Conservation (phyloP, 2,888 invertebrate species). For the Rhamnusium bicolor region DNA sequence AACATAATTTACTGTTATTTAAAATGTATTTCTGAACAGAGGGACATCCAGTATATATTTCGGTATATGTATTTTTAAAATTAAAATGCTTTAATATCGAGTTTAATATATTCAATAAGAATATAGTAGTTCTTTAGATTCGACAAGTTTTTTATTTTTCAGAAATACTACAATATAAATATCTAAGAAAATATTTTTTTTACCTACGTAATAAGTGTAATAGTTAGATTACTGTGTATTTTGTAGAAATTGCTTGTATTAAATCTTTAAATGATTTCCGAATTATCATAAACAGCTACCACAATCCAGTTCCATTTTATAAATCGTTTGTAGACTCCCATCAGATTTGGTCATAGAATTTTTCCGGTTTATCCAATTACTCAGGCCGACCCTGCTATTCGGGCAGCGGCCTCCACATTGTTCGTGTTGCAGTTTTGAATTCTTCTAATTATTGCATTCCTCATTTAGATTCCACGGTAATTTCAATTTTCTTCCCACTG, state of each 20-base stretch:
- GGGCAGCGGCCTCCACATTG: conserved; percentile 22
- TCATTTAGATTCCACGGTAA: conserved; percentile 28
- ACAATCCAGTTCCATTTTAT: background rate
- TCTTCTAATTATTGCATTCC: conserved; percentile 29
- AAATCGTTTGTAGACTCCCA: background rate
- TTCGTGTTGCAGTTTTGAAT: conserved; percentile 32
- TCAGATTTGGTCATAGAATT: conserved; percentile 23
- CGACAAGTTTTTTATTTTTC: no score
- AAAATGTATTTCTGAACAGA: no score
- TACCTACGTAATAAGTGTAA: background rate
- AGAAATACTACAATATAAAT: no score
- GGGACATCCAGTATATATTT: no score
- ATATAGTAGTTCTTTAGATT: no score
- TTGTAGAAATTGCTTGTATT: background rate
- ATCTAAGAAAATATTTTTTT: no score
- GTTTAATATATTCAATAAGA: no score
- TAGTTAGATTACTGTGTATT: background rate
- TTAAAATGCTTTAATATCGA: no score
- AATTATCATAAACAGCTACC: conserved; percentile 4
- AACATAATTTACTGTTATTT: no score
- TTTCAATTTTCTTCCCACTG: conserved; percentile 21
- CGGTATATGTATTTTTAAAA: no score
- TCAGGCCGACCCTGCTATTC: conserved; percentile 13
- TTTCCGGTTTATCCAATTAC: conserved; percentile 20
- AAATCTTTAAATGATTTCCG: background rate